Base-by-base conservation (phyloP, 2,113 vertebrate species). In the Quiscalus mexicanus region DNA sequence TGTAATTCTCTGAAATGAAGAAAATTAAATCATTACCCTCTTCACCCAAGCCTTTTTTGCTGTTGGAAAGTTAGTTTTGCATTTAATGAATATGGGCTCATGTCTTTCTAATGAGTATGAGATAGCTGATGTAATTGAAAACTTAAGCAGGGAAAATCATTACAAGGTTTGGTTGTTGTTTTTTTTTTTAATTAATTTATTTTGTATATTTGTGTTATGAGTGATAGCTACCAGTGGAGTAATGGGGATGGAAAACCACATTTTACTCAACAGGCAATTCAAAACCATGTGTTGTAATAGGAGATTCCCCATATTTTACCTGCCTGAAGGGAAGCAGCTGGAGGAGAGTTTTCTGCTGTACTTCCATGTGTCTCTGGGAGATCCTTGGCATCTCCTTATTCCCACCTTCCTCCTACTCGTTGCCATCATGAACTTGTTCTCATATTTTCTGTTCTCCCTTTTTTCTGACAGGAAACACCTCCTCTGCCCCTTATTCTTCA, bases 1-100 rank as follows among this genome's bases (percentile, higher is more conserved):
- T 63, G 87, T 96, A 95, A 94, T 96, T 98, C 97, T 95, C 95
- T 83, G 86, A 96, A 97, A 96, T 85, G 93, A 97, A 96, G 96
- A 95, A 96, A 96, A 97, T 97, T 92, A 97, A 96, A 87, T 96
- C 97, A 96, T 97, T 95, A 96, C 86, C 95, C 97, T 97, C 95
- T 96, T 96, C 95, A 96, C 97, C 93, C 89, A 84, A 89, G 95
- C 94, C 93, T 93, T 94, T 89, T 89, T 93, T 89, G 94, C 96
- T 93, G 94, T 82, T 86, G 80, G 95, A 96, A 97, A 97, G 97
- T 97, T 97, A 89, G 97, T 94, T 97, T 95, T 95, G 94, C 94
- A 78, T 94, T 96, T 97, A 96, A 97, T 97, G 97, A 96, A 95
- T 87, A 91, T 42, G 85, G 87, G 93, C 85, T 94, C 93, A 45